phyloP scores from a whole-genome alignment of 2,113 vertebrate genomes.

The Electrona antarctica region DNA sequence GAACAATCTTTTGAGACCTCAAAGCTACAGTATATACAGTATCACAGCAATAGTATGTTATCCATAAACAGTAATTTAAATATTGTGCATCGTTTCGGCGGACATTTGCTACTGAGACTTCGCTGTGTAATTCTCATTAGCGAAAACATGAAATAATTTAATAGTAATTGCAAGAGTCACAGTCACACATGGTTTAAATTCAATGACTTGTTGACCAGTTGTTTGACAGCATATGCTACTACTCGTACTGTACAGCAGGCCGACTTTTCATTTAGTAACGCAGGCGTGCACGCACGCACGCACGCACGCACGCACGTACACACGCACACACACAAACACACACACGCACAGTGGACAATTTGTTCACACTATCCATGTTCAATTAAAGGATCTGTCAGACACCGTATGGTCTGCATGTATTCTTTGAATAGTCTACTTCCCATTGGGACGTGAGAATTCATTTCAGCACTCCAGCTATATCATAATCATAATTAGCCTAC shows the following conservation, averaged over 20 bases:
- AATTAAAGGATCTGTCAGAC: constrained; percentile 11
- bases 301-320: background rate
- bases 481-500: constrained; percentile 73
- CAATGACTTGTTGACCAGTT: too few relatives aligned
- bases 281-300: constrained; percentile 9
- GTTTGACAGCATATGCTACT: too few relatives aligned
- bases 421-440: constrained; percentile 54
- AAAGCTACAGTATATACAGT: too few relatives aligned
- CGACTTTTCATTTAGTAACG: too few relatives aligned
- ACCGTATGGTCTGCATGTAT: constrained; percentile 23
- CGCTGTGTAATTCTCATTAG: too few relatives aligned
- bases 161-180: background rate
- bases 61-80: too few relatives aligned
- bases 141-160: too few relatives aligned
- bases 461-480: constrained; percentile 58
- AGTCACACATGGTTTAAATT: too few relatives aligned
- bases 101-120: too few relatives aligned
- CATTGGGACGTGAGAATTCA: constrained; percentile 44
- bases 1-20: background rate
- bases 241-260: too few relatives aligned
- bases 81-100: too few relatives aligned
- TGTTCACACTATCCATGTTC: constrained; percentile 24
- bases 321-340: constrained; percentile 3
- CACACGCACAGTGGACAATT: background rate
- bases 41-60: too few relatives aligned